Conservation (phyloP, 2,888 invertebrate genomes). For the Iphiclides podalirius region DNA sequence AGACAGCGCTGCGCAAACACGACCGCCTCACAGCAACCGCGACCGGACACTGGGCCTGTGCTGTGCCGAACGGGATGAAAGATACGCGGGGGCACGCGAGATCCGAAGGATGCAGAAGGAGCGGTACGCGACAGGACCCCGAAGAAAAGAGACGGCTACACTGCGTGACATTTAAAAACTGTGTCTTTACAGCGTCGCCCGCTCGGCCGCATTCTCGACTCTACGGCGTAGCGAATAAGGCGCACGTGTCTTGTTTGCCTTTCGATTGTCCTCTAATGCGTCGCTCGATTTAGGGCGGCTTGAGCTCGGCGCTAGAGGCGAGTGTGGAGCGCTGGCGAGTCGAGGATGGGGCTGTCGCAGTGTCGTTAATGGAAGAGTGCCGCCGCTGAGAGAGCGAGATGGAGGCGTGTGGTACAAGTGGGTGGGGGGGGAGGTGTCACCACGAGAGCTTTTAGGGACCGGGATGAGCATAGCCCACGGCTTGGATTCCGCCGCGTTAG, state of each 20-base stretch:
- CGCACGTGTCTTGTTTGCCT: too few relatives aligned
- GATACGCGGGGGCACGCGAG: conserved; percentile 73
- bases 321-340: too few relatives aligned
- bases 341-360: conserved; percentile 52
- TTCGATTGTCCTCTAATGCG: conserved; percentile 80
- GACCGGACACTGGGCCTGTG: conserved; percentile 78
- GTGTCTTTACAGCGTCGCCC: conserved; percentile 73
- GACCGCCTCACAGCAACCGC: conserved; percentile 68
- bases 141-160: conserved; percentile 79
- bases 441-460: too few relatives aligned
- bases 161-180: conserved; percentile 78
- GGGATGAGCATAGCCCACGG: conserved; percentile 34
- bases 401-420: too few relatives aligned
- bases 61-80: conserved; percentile 77
- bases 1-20: conserved; percentile 51
- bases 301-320: too few relatives aligned
- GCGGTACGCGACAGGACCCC: conserved; percentile 77
- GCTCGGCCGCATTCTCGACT: conserved; percentile 30
- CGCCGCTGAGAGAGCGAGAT: conserved; percentile 53
- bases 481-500: too few relatives aligned
- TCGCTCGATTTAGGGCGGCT: conserved; percentile 63
- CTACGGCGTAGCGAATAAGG: conserved; percentile 28
- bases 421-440: conserved; percentile 78
- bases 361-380: conserved; percentile 59
- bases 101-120: conserved; percentile 77